Conservation (phyloP, 2,888 invertebrate species). For the Ophion obscuratus region DNA sequence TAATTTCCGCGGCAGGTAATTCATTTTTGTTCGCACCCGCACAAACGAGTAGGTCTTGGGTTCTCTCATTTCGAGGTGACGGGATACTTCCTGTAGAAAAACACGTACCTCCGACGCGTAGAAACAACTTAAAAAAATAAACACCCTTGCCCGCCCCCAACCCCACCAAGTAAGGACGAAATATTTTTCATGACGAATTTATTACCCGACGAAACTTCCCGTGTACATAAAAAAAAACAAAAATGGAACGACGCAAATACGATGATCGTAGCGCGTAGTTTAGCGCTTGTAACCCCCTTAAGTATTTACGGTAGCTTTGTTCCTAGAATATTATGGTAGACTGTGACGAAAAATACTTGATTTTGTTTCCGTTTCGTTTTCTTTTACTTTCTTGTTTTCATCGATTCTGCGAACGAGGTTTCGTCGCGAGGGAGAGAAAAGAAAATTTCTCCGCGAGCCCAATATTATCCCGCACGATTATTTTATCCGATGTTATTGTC, state of each 20-base stretch:
- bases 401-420: not conserved
- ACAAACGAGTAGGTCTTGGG: conserved; percentile 26
- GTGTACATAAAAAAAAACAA: conserved; percentile 3
- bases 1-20: conserved; percentile 23
- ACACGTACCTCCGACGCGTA: not conserved
- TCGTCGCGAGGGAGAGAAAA: conserved; percentile 3
- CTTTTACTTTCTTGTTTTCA: not conserved
- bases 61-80: conserved; percentile 13
- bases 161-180: conserved; percentile 15
- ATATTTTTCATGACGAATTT: conserved; percentile 45
- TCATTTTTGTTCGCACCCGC: conserved; percentile 3
- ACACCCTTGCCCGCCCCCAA: not conserved
- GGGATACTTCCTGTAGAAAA: conserved; percentile 2
- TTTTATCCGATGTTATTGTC: not conserved
- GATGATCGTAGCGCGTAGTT: conserved; percentile 36
- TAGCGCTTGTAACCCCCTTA: conserved; percentile 20
- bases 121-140: not conserved
- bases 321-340: conserved; percentile 10
- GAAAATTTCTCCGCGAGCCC: not conserved
- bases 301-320: conserved; percentile 23
- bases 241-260: not conserved
- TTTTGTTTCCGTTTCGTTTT: not conserved
- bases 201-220: conserved; percentile 49
- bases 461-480: not conserved
- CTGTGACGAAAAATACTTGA: not conserved